phyloP scores from a whole-genome alignment of 1,140 invertebrate genomes.

The Brachionus sp. region DNA sequence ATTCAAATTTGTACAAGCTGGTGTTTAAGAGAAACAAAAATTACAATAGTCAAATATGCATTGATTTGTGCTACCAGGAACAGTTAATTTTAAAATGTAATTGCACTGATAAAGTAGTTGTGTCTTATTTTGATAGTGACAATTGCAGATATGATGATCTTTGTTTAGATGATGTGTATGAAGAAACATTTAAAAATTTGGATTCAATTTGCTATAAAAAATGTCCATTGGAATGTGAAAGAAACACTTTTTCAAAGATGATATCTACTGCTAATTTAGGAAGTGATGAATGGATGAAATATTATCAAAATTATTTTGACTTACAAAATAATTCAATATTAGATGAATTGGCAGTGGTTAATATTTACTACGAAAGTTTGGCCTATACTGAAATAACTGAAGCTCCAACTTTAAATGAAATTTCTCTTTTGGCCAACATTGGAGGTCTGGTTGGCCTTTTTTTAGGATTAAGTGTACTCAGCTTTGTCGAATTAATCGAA shows the following conservation, averaged over 20 bases:
- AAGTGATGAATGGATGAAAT: background rate
- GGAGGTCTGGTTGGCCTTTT: background rate
- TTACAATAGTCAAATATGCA: background rate
- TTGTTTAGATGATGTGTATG: background rate
- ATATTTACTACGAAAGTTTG: constrained; percentile 16
- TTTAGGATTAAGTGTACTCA: background rate
- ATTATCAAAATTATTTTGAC: background rate
- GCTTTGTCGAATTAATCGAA: background rate
- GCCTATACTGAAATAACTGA: constrained; percentile 41
- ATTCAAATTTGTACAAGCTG: background rate
- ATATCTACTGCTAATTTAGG: background rate
- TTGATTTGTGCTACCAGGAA: constrained; percentile 4
- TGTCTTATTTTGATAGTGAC: background rate
- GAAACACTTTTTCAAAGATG: background rate
- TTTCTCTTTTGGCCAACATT: constrained; percentile 3
- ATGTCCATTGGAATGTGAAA: constrained; percentile 41
- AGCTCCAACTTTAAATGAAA: background rate
- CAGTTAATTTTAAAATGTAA: background rate
- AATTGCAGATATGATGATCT: background rate
- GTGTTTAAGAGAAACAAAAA: background rate
- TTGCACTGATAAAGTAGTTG: background rate
- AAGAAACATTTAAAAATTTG: background rate
- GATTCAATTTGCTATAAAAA: background rate
- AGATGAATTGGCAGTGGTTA: background rate
- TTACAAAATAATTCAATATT: background rate